Base-by-base conservation (phyloP, 2,113 vertebrate species). In the Paracanthobrama guichenoti region DNA sequence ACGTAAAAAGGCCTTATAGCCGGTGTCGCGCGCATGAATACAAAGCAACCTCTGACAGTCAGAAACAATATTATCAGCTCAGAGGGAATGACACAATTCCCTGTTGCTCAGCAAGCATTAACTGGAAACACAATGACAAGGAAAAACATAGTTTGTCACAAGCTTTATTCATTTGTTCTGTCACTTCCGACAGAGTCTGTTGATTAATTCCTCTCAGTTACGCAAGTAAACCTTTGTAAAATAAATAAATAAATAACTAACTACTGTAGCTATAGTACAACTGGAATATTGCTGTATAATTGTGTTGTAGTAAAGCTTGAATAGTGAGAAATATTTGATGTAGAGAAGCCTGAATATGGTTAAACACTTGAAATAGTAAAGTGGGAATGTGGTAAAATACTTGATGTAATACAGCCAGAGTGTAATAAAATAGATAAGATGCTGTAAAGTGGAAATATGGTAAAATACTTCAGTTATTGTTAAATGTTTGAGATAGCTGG, bases 41-140 rank as follows among this genome's bases (percentile, higher is more conserved):
- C 84, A 72, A 69, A 0, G 3, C 71, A 7, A 31, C 80, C 2
- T 83, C 69, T 76, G 80, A 86, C 67, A 60, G 48, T 77, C 59
- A 0, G 85, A 91, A 78, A 84, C 42, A 20, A 24, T 79, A 44
- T 31, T 69, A 78, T 84, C 18, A 1, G 50, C 64, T 50, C 39
- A 64, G n/a, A 64, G 59, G 42, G 59, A 79, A 24, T 48, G 24
- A 50, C 78, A 66, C 60, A 18, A 22, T 31, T 80, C 60, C 12
- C 26, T 31, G 28, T 66, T 50, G 60, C 44, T 67, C 60, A 12
- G 73, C 6, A 2, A 80, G 60, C 60, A 35, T 80, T 50, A 75
- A 75, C 73, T 75, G 73, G 73, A 75, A 80, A 67, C 60, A 64
- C 24, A 7, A 28, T 31, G 77, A 79, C 24, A 31, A 35, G 44